Conservation (phyloP, 2,797 vertebrate genomes). For the Ctenosaura bakeri region DNA sequence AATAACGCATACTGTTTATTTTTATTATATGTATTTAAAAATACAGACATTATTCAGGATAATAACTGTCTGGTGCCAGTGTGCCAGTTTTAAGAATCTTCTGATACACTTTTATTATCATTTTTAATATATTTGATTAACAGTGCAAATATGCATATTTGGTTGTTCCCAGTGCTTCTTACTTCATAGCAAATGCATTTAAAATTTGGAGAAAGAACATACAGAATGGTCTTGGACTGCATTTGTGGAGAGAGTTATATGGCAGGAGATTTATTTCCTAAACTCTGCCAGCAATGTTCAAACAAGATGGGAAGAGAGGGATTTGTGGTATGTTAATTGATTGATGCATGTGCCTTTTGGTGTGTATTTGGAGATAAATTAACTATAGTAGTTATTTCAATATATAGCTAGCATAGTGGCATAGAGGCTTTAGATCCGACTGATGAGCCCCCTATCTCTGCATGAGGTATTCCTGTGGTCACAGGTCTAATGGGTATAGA, state of each 20-base stretch:
- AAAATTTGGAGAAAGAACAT: not conserved
- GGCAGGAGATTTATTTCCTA: not conserved
- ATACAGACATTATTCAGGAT: not conserved
- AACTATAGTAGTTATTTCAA: not conserved
- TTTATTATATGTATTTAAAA: not conserved
- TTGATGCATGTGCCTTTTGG: not conserved
- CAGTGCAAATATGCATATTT: not conserved
- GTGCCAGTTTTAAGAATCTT: slow-evolving; percentile 8
- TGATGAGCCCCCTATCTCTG: not conserved
- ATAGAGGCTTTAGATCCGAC: not conserved
- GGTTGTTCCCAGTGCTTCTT: not conserved
- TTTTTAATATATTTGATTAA: not conserved
- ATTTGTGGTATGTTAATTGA: not conserved
- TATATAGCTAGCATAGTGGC: not conserved
- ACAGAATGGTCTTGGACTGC: not conserved
- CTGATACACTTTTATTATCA: not conserved
- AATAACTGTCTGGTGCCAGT: not conserved
- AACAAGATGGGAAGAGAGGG: not conserved
- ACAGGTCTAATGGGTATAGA: not conserved
- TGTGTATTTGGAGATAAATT: not conserved
- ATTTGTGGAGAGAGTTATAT: no score
- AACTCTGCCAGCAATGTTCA: not conserved
- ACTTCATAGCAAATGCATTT: not conserved
- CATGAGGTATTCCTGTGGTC: not conserved
- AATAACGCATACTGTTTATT: not conserved